A percentile compares a stretch with the other conserved stretches of the same genome.
Evolutionary conservation across 2,797 vertebrate genomes (phyloP).

Genomic region (Hypotaenidia philippensis): DNA sequence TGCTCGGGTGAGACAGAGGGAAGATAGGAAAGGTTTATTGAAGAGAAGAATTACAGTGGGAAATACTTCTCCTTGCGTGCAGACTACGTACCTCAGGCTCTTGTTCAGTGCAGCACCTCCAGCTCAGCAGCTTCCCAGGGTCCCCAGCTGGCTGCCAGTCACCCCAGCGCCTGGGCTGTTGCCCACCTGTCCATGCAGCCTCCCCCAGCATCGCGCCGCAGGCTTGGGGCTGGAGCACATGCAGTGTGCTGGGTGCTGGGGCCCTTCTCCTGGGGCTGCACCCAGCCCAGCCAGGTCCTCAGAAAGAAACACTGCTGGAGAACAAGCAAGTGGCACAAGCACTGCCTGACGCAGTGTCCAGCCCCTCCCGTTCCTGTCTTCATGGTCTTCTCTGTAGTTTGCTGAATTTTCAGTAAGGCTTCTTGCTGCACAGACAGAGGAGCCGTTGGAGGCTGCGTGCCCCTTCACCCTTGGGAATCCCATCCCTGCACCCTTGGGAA

Average conservation of each 20-base stretch:
- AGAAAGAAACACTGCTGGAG: background rate
- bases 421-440: background rate
- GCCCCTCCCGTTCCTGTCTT: background rate
- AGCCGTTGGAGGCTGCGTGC: background rate
- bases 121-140: background rate
- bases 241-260: background rate
- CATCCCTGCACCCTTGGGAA: background rate
- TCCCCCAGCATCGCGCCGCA: rapidly evolving
- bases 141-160: rapidly evolving
- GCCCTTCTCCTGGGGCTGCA: background rate
- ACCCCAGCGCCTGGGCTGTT: background rate
- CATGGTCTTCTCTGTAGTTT: background rate
- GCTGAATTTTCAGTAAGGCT: background rate
- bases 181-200: background rate
- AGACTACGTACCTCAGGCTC: background rate
- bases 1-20: background rate
- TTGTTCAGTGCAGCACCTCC: background rate
- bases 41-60: background rate
- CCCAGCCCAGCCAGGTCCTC: background rate
- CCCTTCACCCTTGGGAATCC: background rate
- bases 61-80: background rate
- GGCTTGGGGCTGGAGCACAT: background rate
- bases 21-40: background rate
- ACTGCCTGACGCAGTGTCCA: background rate
- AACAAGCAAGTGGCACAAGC: rapidly evolving